Evolutionary conservation across 2,888 invertebrate genomes (phyloP), one percentile per base, ranked within the genome.

Genomic region (Biston stratarius): DNA sequence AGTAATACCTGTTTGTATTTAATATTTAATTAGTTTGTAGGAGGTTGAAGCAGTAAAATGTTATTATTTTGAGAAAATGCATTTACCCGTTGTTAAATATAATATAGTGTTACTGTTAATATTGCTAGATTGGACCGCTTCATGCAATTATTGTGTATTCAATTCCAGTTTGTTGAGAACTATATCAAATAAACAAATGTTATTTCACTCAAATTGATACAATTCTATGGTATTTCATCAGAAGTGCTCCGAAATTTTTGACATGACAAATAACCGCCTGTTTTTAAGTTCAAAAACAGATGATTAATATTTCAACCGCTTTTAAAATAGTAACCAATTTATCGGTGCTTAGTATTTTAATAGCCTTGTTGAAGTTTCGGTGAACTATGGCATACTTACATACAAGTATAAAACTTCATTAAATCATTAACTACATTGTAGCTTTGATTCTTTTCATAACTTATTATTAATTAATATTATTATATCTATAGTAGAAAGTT

Each of bases 21-120:
- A 59, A 67, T 57, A 67, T 48, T 53, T 55, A 64, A 64, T 56
- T 68, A 68, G 63, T 63, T 63, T 55, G 67, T 68, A 63, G 67
- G 63, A 56, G 34, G 56, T 68, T 56, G 73, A 74, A 73, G 61
- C 73, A 74, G 74, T 75, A 68, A 74, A 82, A 78, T 56, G 67
- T 63, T 79, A 83, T 89, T 87, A 87, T 90, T 91, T 91, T 90
- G 86, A 86, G 87, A 90, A 85, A 82, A 80, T 86, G 86, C 87
- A 90, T 92, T 92, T 91, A 91, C 87, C 85, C 80, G 81, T 82
- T 90, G 86, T 89, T 88, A 82, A 69, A 77, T 76, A 61, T 59
- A 49, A 59, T 79, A 77, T 84, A 83, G 80, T 81, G 77, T 84
- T 81, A 81, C 75, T 80, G 83, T 85, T 84, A 82, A 74, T 81